Base-by-base conservation (phyloP, 2,888 invertebrate genomes). In the Linyphia triangularis region DNA sequence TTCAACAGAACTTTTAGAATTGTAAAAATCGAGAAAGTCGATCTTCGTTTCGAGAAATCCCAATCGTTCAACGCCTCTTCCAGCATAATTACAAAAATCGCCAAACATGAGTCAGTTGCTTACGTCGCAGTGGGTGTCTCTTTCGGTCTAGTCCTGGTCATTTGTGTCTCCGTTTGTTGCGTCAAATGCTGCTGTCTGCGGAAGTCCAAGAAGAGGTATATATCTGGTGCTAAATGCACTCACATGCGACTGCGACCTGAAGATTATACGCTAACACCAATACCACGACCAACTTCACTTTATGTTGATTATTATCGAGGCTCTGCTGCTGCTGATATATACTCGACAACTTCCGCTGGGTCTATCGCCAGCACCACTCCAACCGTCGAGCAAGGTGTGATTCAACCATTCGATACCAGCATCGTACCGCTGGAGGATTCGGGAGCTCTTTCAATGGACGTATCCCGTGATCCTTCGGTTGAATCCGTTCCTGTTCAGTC, bases 331-430 rank as follows among this genome's bases (percentile, higher is more conserved):
- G 86, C 82, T 26, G 88, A 89, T 24, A 84, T 88, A 13, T 86
- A 85, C 37, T 90, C 90, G n/a, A 85, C 88, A 16, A 90, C 89
- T 9, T 85, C 89, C 10, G 85, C 73, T 6, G 81, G 85, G 22
- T 83, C 90, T 16, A 78, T 90, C 73, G 89, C 90, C 30, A 89
- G 90, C 24, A 85, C 85, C 10, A 79, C 84, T n/a, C 70, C 86
- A n/a, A 82, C 88, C 3, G 72, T 79, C 0, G 78, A 79, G 7
- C 85, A 81, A 59, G 90, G 90, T 4, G 83, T 90, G 30, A 88
- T 90, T 1, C 90, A 89, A 26, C 89, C 91, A 26, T 91, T 89
- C 65, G 90, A 91, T 43, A 91, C 91, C 30, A 91, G 91, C 65
- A 90, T 91, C 22, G 90, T 91, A 5, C 91, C 91, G 3, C 77